These are phyloP conservation scores for Sisyra terminalis DNA, from an alignment of 2,888 invertebrate species.

Conservation along the genomic window DNA sequence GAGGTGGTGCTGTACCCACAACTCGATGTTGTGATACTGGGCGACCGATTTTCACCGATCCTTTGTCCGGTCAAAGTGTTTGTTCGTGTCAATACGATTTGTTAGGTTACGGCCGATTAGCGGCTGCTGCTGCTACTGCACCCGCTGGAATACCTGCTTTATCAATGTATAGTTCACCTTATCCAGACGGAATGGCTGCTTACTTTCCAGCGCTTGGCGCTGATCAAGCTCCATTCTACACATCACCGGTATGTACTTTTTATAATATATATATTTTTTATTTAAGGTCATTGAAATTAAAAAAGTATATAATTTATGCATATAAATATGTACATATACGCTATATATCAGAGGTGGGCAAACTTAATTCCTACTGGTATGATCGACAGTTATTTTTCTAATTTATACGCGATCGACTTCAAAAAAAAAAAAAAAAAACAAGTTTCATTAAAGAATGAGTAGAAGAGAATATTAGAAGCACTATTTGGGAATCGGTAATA, in stretches of 20 bases:
- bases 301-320: too few species aligned
- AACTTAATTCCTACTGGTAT: too few species aligned
- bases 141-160: conserved; percentile 47
- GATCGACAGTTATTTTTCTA: too few species aligned
- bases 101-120: conserved; percentile 66
- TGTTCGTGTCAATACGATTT: conserved; percentile 86
- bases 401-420: too few species aligned
- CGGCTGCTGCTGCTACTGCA: conserved; percentile 37
- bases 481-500: too few species aligned
- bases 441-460: too few species aligned
- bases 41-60: conserved; percentile 78
- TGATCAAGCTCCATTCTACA: conserved; percentile 74
- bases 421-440: too few species aligned
- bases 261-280: too few species aligned
- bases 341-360: background rate
- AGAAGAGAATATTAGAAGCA: too few species aligned
- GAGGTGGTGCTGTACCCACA: conserved; percentile 22
- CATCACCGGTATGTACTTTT: conserved; percentile 55
- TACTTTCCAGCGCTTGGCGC: conserved; percentile 73
- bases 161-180: conserved; percentile 67
- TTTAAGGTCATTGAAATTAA: too few species aligned
- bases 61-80: conserved; percentile 72
- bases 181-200: conserved; percentile 70
- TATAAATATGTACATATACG: background rate
- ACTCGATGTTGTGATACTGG: conserved; percentile 83